These are phyloP conservation scores for Leptarthrus brevirostris DNA, from an alignment of 2,888 invertebrate genomes.

Conservation along the genomic window DNA sequence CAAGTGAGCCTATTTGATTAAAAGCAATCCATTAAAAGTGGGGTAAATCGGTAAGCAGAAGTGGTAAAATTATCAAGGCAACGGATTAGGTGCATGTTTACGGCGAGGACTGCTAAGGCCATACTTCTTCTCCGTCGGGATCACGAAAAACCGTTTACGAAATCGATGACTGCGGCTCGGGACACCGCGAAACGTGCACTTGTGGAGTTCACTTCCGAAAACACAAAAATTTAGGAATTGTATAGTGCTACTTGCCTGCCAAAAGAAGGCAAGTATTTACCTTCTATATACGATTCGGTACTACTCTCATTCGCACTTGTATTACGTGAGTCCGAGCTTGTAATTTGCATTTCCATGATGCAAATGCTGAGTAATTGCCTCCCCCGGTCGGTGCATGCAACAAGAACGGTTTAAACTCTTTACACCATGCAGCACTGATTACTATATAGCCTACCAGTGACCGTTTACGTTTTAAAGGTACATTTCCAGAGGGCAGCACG, in stretches of 20 bases:
- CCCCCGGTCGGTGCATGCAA: constrained; percentile 37
- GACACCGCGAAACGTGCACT: constrained; percentile 21
- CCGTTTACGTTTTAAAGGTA: too few relatives aligned
- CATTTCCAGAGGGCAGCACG: constrained; percentile 1
- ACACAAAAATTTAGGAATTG: not conserved
- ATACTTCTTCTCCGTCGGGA: not conserved
- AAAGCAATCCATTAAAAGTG: constrained; percentile 31
- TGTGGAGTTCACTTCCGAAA: constrained; percentile 12
- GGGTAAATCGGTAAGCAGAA: not conserved
- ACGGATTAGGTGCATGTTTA: not conserved
- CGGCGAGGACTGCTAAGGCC: not conserved
- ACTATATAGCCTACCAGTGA: too few relatives aligned
- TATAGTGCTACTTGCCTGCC: too few relatives aligned
- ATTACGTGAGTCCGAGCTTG: not conserved
- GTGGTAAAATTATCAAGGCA: constrained; percentile 1
- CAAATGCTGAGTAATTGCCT: constrained; percentile 43
- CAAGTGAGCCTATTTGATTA: constrained; percentile 35
- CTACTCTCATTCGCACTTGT: constrained; percentile 34
- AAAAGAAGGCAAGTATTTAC: constrained; percentile 12
- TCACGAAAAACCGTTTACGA: constrained; percentile 26
- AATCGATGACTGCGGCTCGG: constrained; percentile 5
- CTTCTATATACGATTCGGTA: constrained; percentile 5
- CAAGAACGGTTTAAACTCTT: not conserved
- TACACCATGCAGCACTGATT: too few relatives aligned
- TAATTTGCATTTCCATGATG: constrained; percentile 43